Evolutionary conservation across 2,113 vertebrate species (phyloP).

Genomic region (Lasiurus borealis): DNA sequence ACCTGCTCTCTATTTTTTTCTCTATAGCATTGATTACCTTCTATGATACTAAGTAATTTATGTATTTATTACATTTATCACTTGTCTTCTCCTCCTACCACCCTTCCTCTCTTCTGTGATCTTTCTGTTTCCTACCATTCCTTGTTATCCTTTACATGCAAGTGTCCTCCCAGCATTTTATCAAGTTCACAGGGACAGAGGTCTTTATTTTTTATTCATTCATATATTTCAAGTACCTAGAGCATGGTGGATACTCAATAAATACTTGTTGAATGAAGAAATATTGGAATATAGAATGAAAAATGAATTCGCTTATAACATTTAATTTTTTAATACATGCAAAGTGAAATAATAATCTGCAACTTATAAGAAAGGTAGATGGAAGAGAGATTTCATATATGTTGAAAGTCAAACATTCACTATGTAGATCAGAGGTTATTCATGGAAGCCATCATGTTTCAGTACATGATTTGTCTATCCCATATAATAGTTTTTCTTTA

Average conservation of each 20-base stretch:
- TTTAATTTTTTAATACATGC: background rate
- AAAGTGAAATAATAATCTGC: background rate
- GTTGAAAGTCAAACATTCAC: background rate
- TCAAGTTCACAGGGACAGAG: background rate
- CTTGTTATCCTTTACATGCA: background rate
- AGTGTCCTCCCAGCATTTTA: background rate
- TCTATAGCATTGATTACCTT: background rate
- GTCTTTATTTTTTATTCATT: conserved; percentile 25
- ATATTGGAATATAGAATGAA: background rate
- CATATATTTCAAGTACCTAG: background rate
- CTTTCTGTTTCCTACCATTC: background rate
- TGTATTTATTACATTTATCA: background rate
- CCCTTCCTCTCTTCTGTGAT: background rate
- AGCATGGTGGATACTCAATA: background rate
- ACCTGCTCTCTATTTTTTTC: background rate
- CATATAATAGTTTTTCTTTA: background rate
- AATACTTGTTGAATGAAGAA: background rate
- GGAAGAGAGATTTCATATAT: conserved; percentile 14
- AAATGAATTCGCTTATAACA: background rate
- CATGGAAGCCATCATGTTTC: background rate
- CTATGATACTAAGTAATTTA: background rate
- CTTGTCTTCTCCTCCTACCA: background rate
- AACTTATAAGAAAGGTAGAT: background rate
- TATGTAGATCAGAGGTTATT: background rate
- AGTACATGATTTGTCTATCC: background rate